These are phyloP conservation scores for Dendrocopos noguchii DNA, from an alignment of 2,113 vertebrate genomes.

Conservation along the genomic window DNA sequence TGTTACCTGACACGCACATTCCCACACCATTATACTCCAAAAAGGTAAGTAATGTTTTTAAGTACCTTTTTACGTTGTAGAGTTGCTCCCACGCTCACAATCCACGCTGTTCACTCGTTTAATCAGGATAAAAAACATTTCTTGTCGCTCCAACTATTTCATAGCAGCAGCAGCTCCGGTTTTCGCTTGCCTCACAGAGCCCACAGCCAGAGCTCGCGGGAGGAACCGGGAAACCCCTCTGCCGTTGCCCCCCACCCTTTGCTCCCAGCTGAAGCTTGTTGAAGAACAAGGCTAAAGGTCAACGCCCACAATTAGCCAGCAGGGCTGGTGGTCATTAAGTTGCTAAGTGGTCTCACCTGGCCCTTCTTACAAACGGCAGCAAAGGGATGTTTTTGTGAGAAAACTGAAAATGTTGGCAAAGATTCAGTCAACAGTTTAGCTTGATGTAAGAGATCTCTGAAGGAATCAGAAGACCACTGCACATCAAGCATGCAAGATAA, in stretches of 20 bases:
- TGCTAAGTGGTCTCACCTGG: not conserved
- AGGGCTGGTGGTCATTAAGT: not conserved
- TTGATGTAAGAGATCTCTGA: not conserved
- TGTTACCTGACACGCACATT: accelerated
- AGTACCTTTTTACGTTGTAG: not conserved
- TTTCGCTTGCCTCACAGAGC: too few relatives aligned
- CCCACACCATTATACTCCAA: accelerated
- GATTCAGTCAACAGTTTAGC: not conserved
- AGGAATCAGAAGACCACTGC: not conserved
- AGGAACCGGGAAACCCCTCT: accelerated
- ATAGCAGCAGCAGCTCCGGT: accelerated
- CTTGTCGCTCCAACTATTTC: accelerated
- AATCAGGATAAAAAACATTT: accelerated
- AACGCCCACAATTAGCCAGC: accelerated
- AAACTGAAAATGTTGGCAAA: not conserved
- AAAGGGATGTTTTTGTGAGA: not conserved
- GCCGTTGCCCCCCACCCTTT: too few relatives aligned
- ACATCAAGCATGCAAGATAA: not conserved
- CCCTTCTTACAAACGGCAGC: not conserved
- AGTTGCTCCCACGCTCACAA: not conserved
- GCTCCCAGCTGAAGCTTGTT: not conserved
- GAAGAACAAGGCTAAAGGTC: too few relatives aligned
- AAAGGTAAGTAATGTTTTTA: accelerated
- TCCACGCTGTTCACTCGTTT: accelerated
- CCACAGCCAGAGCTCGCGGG: accelerated